Base-by-base conservation (phyloP, 1,140 invertebrate genomes). In the Drosophila pseudoobscura region DNA sequence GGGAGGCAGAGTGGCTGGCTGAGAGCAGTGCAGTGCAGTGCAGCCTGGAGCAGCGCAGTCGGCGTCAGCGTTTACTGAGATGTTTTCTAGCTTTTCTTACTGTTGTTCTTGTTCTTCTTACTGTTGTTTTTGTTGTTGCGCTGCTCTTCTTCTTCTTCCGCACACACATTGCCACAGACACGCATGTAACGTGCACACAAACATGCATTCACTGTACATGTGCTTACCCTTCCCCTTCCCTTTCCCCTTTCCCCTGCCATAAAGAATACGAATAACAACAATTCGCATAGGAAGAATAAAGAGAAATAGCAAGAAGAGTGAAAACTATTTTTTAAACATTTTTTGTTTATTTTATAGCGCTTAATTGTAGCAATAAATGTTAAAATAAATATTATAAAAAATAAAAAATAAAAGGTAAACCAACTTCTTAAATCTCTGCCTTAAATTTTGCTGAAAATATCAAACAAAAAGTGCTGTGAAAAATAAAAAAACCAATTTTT, bases 91-190 rank as follows among this genome's bases (percentile, higher is more conserved):
- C 35, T 29, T 9, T 45, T 52, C 6, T 52, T 52, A 15, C 35
- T 35, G 50, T 52, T 35, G 6, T 52, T 52, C 8, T 35, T 35
- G 29, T 63, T 68, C 68, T 26, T 50, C 45, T 51, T 75, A 61
- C 66, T 78, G 72, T 75, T 78, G 75, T 80, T 82, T 71, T 84
- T 87, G 75, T 88, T 87, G 83, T 39, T 39, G 35, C 35, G 4
- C 35, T 39, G 35, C 35, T 35, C 0, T 35, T 9, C 8, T 35
- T 35, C 31, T 35, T 35, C 8, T 39, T 39, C 11, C 35, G 11
- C 31, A 39, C 35, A 39, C 35, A 39, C 35, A 4, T 35, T 35
- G 11, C 3, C 3, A 39, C 35, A 39, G 11, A 13, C 11, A 39
- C 35, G 35, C 35, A 39, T 39, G 35, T 39, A 39, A 39, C 35